Evolutionary conservation across 2,797 vertebrate genomes (phyloP).

Genomic region (Pantherophis alleghaniensis): DNA sequence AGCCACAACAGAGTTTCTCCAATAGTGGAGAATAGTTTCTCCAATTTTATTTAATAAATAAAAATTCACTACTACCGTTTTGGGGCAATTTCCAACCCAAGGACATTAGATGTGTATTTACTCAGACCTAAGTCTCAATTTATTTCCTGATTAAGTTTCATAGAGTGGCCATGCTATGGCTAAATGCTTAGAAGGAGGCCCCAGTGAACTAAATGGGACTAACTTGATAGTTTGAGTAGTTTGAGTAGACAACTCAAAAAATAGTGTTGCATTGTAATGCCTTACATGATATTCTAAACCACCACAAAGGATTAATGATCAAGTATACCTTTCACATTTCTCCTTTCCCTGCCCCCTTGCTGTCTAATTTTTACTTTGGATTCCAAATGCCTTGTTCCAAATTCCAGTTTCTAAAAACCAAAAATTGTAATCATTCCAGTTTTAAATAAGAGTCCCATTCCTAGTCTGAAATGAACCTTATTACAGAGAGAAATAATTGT

Average conservation of each 20-base stretch:
- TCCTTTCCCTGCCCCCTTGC: not conserved
- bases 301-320: not conserved
- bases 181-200: not conserved
- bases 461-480: not conserved
- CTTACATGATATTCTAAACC: not conserved
- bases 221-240: not conserved
- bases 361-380: not conserved
- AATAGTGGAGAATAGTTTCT: not conserved
- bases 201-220: not conserved
- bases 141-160: not conserved
- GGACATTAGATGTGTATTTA: not conserved
- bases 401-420: not conserved
- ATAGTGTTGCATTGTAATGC: not conserved
- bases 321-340: not conserved
- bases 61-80: not conserved
- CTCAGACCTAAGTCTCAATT: not conserved
- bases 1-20: not conserved
- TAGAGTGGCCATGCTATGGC: not conserved
- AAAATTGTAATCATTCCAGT: not conserved
- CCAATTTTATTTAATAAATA: not conserved
- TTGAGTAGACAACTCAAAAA: not conserved
- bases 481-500: not conserved
- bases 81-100: not conserved
- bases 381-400: not conserved
- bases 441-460: not conserved